These are phyloP conservation scores for Nomada hirtipes DNA, from an alignment of 2,888 invertebrate species.

Conservation along the genomic window DNA sequence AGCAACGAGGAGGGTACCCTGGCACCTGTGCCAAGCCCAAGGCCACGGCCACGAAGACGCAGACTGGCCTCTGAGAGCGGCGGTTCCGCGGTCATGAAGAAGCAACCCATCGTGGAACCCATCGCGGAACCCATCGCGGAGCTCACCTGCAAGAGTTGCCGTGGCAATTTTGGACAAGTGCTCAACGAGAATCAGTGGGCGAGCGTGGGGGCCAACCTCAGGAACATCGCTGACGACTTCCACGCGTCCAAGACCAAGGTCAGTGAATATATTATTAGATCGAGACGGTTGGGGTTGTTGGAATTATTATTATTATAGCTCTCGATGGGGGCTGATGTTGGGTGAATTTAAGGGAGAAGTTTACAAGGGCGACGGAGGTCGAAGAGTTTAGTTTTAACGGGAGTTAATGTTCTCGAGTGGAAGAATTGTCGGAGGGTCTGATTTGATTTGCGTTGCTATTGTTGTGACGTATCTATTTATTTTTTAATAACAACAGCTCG, in stretches of 20 bases:
- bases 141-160: constrained; percentile 68
- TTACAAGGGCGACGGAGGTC: too few relatives aligned
- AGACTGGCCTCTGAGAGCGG: constrained; percentile 80
- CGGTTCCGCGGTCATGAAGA: constrained; percentile 74
- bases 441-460: too few relatives aligned
- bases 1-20: constrained; percentile 63
- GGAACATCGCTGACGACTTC: constrained; percentile 83
- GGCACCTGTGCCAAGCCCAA: constrained; percentile 80
- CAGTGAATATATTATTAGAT: constrained; percentile 42
- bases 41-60: constrained; percentile 82
- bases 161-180: constrained; percentile 74
- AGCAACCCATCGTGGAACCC: constrained; percentile 59
- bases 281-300: too few relatives aligned
- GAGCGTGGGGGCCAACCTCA: constrained; percentile 81
- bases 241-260: constrained; percentile 83
- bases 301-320: too few relatives aligned
- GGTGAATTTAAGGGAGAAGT: too few relatives aligned
- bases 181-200: constrained; percentile 81
- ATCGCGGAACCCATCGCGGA: constrained; percentile 44
- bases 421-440: too few relatives aligned
- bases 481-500: too few relatives aligned
- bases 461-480: too few relatives aligned
- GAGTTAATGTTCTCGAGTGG: too few relatives aligned
- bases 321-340: too few relatives aligned
- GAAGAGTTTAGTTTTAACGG: too few relatives aligned